Conservation (phyloP, 1,140 invertebrate genomes). For the Lepidotrigona ventralis region DNA sequence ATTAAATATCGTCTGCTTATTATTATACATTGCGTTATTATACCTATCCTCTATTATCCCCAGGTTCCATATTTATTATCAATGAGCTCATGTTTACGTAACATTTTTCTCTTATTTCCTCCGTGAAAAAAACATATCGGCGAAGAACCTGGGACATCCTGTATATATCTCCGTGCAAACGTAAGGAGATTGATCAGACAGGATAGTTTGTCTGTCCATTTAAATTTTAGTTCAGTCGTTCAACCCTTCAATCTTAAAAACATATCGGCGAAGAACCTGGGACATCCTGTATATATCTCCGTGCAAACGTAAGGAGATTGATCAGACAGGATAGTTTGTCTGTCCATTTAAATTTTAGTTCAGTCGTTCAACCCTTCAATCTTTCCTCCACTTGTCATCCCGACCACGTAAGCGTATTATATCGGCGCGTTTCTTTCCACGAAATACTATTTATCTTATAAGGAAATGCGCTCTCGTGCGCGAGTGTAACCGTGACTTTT, state of each 20-base stretch:
- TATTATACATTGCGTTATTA: too few species aligned
- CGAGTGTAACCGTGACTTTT: not conserved
- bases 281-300: not conserved
- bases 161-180: conserved; percentile 13
- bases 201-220: conserved; percentile 3
- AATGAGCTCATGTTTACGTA: too few species aligned
- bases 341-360: conserved; percentile 5
- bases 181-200: not conserved
- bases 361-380: conserved; percentile 10
- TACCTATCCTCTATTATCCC: too few species aligned
- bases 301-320: conserved; percentile 3
- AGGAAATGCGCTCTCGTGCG: not conserved
- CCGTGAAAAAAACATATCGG: too few species aligned
- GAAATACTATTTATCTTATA: not conserved
- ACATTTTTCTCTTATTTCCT: too few species aligned
- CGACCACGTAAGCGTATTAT: not conserved
- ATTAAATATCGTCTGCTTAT: too few species aligned
- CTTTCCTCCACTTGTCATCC: conserved; percentile 2
- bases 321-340: conserved; percentile 2
- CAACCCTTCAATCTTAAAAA: conserved; percentile 26
- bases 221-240: conserved; percentile 6
- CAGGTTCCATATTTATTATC: too few species aligned
- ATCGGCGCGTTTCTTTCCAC: not conserved
- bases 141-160: too few species aligned
- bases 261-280: too few species aligned